A percentile compares a stretch with the other conserved stretches of the same genome.
Conservation (phyloP, 2,888 invertebrate genomes). For the Lasioglossum calceatum region DNA sequence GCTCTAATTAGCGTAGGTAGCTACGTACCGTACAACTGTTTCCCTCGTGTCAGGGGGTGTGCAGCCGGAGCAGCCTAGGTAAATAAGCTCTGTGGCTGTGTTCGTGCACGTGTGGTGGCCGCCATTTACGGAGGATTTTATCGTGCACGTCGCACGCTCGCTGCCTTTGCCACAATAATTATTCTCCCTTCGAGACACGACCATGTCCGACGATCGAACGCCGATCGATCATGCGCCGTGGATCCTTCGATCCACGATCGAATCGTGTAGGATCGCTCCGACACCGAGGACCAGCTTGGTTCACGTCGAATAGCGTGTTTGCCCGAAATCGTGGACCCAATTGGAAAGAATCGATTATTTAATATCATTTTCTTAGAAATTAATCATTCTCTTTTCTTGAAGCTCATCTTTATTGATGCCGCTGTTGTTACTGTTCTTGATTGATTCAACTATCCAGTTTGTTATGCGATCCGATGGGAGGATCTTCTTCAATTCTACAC, state of each 20-base stretch:
- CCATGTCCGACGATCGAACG: neutral
- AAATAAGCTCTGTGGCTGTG: conserved; percentile 57
- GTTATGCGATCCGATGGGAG: no score
- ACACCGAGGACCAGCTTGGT: neutral
- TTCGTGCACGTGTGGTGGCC: conserved; percentile 33
- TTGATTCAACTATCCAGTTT: no score
- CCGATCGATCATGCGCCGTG: neutral
- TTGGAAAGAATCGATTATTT: neutral
- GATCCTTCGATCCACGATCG: neutral
- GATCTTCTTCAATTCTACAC: neutral
- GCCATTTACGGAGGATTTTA: conserved; percentile 58
- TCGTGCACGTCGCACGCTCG: conserved; percentile 45
- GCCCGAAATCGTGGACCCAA: neutral
- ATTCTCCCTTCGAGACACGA: conserved; percentile 51
- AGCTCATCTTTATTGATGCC: neutral
- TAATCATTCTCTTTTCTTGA: neutral
- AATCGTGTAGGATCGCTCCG: neutral
- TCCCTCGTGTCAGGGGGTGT: conserved; percentile 47
- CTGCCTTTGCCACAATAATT: conserved; percentile 55
- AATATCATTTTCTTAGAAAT: no score
- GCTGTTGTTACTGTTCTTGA: neutral
- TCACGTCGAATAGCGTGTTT: neutral
- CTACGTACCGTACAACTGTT: conserved; percentile 60
- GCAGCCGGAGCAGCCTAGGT: conserved; percentile 50
- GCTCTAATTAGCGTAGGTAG: conserved; percentile 77